Conservation (phyloP, 2,888 invertebrate genomes). For the Caenorhabditis auriculariae region DNA sequence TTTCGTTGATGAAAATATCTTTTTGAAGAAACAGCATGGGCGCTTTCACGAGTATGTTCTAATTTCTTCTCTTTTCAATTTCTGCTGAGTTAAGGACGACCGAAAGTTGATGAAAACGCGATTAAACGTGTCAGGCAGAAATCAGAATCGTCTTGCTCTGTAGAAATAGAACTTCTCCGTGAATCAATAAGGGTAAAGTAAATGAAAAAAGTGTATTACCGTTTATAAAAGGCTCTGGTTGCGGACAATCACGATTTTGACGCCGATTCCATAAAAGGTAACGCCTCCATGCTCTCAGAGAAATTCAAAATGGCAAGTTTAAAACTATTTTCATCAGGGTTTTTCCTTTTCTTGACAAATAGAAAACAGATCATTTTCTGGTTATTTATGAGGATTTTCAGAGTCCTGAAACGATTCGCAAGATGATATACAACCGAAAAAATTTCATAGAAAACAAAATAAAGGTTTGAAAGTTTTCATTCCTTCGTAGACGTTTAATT, state of each 20-base stretch:
- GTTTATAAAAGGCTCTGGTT: slow-evolving; percentile 1
- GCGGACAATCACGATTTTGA: too few species aligned
- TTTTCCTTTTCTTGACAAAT: too few species aligned
- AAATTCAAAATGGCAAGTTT: not conserved
- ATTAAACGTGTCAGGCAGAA: not conserved
- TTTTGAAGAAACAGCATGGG: not conserved
- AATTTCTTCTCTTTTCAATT: too few species aligned
- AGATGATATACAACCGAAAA: slow-evolving; percentile 15
- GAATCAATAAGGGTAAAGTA: slow-evolving; percentile 14
- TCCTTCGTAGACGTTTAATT: too few species aligned
- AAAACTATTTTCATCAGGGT: not conserved
- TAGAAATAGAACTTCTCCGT: slow-evolving; percentile 8
- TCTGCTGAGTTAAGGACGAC: too few species aligned
- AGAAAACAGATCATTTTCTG: not conserved
- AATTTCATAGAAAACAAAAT: slow-evolving; percentile 14
- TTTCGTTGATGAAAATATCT: not conserved
- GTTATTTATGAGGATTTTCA: slow-evolving; percentile 2
- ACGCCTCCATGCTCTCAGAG: too few species aligned
- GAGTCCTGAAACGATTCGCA: slow-evolving; percentile 10
- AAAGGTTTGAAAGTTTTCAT: not conserved
- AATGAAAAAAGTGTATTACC: not conserved
- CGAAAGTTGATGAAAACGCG: too few species aligned
- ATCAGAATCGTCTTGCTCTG: slow-evolving; percentile 2
- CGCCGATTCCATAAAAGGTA: too few species aligned
- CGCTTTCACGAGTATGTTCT: too few species aligned